Conservation (phyloP, 2,113 vertebrate species). For the Mormoops blainvillei region DNA sequence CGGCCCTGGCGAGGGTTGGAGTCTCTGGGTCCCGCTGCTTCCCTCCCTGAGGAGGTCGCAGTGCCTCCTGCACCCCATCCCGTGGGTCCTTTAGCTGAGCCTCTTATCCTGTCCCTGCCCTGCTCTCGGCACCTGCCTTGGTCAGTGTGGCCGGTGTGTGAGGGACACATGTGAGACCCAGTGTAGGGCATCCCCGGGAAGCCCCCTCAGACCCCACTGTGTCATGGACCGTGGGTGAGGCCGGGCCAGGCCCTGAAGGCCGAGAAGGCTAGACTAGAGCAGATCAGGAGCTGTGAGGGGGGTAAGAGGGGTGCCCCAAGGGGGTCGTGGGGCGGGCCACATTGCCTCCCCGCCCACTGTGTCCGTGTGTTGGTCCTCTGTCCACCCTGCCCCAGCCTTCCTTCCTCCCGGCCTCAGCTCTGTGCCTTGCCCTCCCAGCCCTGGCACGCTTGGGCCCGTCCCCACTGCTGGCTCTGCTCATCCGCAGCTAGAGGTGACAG, state of each 20-base stretch:
- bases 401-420: background rate
- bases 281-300: background rate
- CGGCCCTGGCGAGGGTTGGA: accelerated
- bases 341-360: background rate
- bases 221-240: background rate
- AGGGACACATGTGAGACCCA: background rate
- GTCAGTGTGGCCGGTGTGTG: accelerated
- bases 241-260: background rate
- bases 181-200: background rate
- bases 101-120: background rate
- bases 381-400: background rate
- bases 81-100: background rate
- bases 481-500: background rate
- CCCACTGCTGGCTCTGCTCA: background rate
- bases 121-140: background rate
- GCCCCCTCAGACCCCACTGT: background rate
- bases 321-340: background rate
- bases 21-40: background rate
- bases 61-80: background rate
- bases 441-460: background rate
- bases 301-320: background rate
- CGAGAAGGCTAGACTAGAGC: background rate
- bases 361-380: slow-evolving; percentile 29
- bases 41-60: background rate
- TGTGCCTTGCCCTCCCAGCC: background rate